Base-by-base conservation (phyloP, 92 coral and sea anemone genomes). In the Porites rus region DNA sequence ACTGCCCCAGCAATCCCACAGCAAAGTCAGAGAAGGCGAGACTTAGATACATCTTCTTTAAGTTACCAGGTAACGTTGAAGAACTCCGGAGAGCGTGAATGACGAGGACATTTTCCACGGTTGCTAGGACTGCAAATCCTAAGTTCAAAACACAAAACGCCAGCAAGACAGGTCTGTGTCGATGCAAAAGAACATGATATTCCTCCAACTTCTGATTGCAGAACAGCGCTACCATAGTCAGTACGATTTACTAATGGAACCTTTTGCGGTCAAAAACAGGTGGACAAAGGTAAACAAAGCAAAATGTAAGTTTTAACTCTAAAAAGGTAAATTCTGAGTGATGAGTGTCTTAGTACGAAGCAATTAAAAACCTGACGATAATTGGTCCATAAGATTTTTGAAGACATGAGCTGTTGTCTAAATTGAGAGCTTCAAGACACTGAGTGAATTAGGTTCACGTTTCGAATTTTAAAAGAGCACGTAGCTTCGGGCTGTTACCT, bases 1-100 rank as follows among this genome's bases (percentile, higher is more conserved):
- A 63, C 20, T 88, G 79, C 10, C 80, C 83, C 7, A 75, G 46
- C 8, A 82, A 31, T 13, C 91, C 91, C 7, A 74, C 84, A 10
- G 61, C 54, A 63, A 86, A 75, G 53, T 86, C 90, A 1, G 84
- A 22, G 24, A 71, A 28, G 9, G 85, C 90, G 16, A 78, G 79
- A 21, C 84, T 82, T 46, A 86, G 60, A 43, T 69, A 24, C 52
- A 86, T 69, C 60, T 59, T 54, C 22, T 86, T 76, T 5, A 83
- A 86, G 21, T 84, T 82, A 8, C 79, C 66, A 51, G 79, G 78
- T 77, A 86, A 12, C 21, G 85, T 58, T 25, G 84, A 21, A 6
- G 90, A 73, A 20, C 19, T 86, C 38, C 50, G 11, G 17, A 86
- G 58, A 13, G 85, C 75, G 51, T 72, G n/a, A 64, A 88, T 77